Evolutionary conservation across 2,113 vertebrate genomes (phyloP).

Genomic region (Dolichallabes microphthalmus): DNA sequence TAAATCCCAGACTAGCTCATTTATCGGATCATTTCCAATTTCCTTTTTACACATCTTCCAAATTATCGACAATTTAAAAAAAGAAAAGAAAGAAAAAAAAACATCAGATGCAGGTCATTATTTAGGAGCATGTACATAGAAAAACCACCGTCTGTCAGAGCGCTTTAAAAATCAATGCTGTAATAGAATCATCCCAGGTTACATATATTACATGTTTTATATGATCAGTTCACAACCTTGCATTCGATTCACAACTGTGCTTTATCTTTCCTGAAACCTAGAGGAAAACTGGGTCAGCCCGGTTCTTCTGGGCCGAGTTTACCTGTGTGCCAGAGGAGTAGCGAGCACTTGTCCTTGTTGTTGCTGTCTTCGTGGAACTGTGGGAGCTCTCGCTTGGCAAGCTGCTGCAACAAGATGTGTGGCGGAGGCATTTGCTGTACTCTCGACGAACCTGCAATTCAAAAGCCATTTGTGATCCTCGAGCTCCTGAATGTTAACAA

Average conservation of each 20-base stretch:
- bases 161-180: neutral
- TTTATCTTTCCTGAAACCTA: constrained; percentile 12
- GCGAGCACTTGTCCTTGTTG: constrained; percentile 91
- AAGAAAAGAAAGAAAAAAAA: neutral
- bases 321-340: constrained; percentile 99
- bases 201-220: neutral
- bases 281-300: constrained; percentile 47
- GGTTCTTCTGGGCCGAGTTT: constrained; percentile 48
- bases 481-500: constrained; percentile 6
- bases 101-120: neutral
- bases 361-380: constrained; percentile 91
- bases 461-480: constrained; percentile 40
- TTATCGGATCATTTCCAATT: neutral
- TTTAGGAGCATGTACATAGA: neutral
- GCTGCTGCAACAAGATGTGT: constrained; percentile 92
- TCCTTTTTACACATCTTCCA: neutral
- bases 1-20: neutral
- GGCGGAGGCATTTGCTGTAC: constrained; percentile 95
- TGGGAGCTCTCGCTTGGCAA: constrained; percentile 93
- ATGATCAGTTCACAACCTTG: neutral
- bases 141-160: neutral
- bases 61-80: neutral
- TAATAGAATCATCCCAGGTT: neutral
- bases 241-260: neutral
- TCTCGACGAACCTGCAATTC: constrained; percentile 90